Conservation (phyloP, 2,797 vertebrate genomes). For the Staurois parvus region DNA sequence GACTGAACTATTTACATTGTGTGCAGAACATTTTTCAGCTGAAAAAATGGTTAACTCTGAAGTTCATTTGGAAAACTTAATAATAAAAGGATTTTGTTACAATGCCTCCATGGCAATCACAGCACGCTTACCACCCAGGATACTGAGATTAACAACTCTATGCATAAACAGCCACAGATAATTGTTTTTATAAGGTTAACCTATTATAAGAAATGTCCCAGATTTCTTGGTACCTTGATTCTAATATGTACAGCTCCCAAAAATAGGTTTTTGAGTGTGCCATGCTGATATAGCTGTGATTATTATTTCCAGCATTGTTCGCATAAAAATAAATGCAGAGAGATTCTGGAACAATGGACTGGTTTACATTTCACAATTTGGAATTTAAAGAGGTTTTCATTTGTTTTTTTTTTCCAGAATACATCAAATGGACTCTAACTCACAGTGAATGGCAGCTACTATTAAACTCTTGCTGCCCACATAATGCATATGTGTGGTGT, state of each 20-base stretch:
- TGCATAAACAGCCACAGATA: conserved; percentile 20
- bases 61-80: conserved; percentile 24
- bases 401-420: too few relatives aligned
- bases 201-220: conserved; percentile 20
- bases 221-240: conserved; percentile 11
- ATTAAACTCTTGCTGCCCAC: too few relatives aligned
- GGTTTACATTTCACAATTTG: not conserved
- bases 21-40: conserved; percentile 13
- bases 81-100: conserved; percentile 19
- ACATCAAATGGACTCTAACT: too few relatives aligned
- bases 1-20: conserved; percentile 16
- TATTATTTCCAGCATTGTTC: not conserved
- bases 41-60: conserved; percentile 1
- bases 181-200: conserved; percentile 35
- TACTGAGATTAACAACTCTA: not conserved
- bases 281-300: conserved; percentile 23
- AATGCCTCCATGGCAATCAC: conserved; percentile 33
- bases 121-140: conserved; percentile 10
- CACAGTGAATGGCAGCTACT: too few relatives aligned
- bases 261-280: not conserved
- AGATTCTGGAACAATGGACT: too few relatives aligned
- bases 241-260: conserved; percentile 15
- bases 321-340: not conserved
- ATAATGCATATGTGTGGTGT: too few relatives aligned
- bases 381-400: too few relatives aligned